phyloP scores from a whole-genome alignment of 2,797 vertebrate genomes.

The Brachymystax lenok region DNA sequence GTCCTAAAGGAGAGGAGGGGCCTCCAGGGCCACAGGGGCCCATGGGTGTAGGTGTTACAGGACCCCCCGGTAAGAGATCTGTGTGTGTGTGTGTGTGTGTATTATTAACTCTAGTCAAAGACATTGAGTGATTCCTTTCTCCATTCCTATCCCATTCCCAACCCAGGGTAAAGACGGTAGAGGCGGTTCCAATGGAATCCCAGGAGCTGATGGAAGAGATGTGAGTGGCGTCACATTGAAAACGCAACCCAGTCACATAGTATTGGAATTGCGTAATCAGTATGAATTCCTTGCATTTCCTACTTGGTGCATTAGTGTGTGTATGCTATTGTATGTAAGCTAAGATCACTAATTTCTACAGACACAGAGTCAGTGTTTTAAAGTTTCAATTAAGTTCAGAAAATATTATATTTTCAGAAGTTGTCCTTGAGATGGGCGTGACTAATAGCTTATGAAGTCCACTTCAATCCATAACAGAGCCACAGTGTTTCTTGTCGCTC shows the following conservation, averaged over 20 bases:
- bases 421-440: conserved; percentile 64
- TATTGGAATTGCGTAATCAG: not conserved
- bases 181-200: conserved; percentile 73
- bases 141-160: conserved; percentile 22
- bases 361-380: conserved; percentile 28
- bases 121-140: conserved; percentile 7
- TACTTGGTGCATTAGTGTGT: not conserved
- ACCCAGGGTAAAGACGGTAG: conserved; percentile 76
- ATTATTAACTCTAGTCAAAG: not conserved
- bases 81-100: not conserved
- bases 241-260: not conserved
- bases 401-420: conserved; percentile 50
- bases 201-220: conserved; percentile 77
- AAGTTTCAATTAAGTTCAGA: conserved; percentile 22
- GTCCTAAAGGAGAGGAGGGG: conserved; percentile 78
- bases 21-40: conserved; percentile 80
- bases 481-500: conserved; percentile 67
- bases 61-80: conserved; percentile 77
- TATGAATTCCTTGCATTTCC: not conserved
- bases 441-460: conserved; percentile 65
- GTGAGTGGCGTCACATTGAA: conserved; percentile 70
- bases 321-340: conserved; percentile 22
- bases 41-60: conserved; percentile 66
- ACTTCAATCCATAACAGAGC: conserved; percentile 69
- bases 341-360: not conserved